phyloP scores from a whole-genome alignment of 2,113 vertebrate species.

The Takifugu flavidus region DNA sequence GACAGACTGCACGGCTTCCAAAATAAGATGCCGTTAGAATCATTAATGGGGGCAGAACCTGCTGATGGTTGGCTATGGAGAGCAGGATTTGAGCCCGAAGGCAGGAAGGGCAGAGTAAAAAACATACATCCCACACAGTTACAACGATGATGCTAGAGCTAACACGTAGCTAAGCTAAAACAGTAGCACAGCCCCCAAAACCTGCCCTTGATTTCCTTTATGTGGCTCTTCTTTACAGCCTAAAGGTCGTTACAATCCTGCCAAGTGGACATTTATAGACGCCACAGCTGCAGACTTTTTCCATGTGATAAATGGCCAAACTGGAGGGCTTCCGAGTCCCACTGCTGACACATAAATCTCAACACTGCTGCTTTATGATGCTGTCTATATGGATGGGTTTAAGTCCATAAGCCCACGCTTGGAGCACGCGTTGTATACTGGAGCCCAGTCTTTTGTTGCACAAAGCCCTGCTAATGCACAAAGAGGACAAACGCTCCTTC shows the following conservation, averaged over 20 bases:
- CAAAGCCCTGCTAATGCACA: constrained; percentile 37
- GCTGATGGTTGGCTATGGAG: no score
- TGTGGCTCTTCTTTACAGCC: neutral
- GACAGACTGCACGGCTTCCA: no score
- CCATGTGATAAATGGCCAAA: neutral
- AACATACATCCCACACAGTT: no score
- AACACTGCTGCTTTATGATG: neutral
- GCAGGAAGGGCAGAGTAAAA: no score
- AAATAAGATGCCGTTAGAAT: no score
- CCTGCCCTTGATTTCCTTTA: neutral
- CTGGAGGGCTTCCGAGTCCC: constrained; percentile 8
- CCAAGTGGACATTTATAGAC: neutral
- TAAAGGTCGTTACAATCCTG: neutral
- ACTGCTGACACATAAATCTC: neutral
- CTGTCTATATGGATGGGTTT: constrained; percentile 16
- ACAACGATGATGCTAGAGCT: no score
- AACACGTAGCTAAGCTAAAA: no score
- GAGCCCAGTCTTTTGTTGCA: constrained; percentile 41
- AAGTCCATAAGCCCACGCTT: constrained; percentile 43
- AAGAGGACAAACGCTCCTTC: constrained; percentile 11
- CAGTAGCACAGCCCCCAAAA: neutral
- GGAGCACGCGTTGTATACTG: constrained; percentile 42
- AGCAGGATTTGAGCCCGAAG: no score
- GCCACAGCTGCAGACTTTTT: constrained; percentile 3
- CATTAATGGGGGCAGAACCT: no score